These are phyloP conservation scores for Ariolimax columbianus DNA, from an alignment of 2,888 invertebrate species.

Conservation along the genomic window DNA sequence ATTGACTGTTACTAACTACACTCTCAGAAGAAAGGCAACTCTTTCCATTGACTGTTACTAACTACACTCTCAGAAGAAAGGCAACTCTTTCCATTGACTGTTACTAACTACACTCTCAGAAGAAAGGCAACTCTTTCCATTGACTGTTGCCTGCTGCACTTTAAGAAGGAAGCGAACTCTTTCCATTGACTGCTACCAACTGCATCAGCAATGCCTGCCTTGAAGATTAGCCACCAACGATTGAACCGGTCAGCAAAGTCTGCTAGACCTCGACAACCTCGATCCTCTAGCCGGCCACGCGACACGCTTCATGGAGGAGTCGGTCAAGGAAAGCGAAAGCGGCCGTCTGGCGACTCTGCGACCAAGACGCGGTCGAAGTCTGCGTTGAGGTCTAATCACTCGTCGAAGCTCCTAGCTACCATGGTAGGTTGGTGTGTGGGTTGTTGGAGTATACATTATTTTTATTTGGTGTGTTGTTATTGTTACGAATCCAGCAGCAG, in stretches of 20 bases:
- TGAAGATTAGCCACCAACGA: not conserved
- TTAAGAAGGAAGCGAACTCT: not conserved
- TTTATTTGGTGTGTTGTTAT: too few species aligned
- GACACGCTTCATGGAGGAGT: not conserved
- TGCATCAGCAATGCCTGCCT: not conserved
- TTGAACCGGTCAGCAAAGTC: not conserved
- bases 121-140: too few species aligned
- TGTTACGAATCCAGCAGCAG: too few species aligned
- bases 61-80: too few species aligned
- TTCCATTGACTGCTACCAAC: not conserved
- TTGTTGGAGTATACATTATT: too few species aligned
- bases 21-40: too few species aligned
- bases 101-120: too few species aligned
- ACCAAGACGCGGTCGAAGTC: not conserved
- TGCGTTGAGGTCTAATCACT: slow-evolving; percentile 15
- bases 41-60: too few species aligned
- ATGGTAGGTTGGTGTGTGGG: not conserved
- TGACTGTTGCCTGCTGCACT: not conserved
- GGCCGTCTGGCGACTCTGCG: not conserved
- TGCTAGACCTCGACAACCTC: not conserved
- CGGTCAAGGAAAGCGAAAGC: not conserved
- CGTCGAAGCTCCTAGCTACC: not conserved
- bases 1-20: too few species aligned
- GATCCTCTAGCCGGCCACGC: not conserved
- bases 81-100: too few species aligned